Base-by-base conservation (phyloP, 2,888 invertebrate species). In the Platycheirus rosarum region DNA sequence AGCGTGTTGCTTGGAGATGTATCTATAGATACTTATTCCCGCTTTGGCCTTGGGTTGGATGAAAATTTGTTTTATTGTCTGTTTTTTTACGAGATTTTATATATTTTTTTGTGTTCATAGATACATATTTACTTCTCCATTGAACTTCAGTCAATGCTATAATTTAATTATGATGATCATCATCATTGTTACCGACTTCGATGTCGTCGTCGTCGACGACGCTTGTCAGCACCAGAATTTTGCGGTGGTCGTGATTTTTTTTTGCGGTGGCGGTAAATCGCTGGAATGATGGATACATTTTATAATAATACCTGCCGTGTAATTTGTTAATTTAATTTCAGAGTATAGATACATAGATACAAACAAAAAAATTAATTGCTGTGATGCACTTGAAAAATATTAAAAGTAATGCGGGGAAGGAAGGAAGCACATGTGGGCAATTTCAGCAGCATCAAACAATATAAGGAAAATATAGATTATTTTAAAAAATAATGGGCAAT, bases 71-170 rank as follows among this genome's bases (percentile, higher is more conserved):
- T 75, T 46, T 40, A 55, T 53, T 68, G 44, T 60, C 49, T 57
- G 35, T 65, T 23, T 63, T 46, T 57, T 69, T 65, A 65, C 44
- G 60, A 44, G 42, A 60, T 53, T 62, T 62, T 70, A n/a, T n/a
- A n/a, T n/a, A n/a, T n/a, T 49, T 42, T 46, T 16, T 23, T 51
- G 1, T 63, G 16, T 48, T 48, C 14, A 55, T 55, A 37, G 55
- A n/a, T 55, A 57, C 57, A 60, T 60, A 60, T 60, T 60, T 60
- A 44, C 44, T 60, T 44, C 60, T 63, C 44, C 63, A 82, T 76
- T 82, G 82, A 82, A 82, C 82, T 77, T 82, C 73, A 82, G 82
- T 77, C 77, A 71, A 76, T 82, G 77, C 55, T 82, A 82, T 82
- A 82, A 76, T 82, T 82, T 82, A 76, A 82, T 82, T 82, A 82